phyloP scores from a whole-genome alignment of 2,888 invertebrate species.

The Argynnis bischoffii region DNA sequence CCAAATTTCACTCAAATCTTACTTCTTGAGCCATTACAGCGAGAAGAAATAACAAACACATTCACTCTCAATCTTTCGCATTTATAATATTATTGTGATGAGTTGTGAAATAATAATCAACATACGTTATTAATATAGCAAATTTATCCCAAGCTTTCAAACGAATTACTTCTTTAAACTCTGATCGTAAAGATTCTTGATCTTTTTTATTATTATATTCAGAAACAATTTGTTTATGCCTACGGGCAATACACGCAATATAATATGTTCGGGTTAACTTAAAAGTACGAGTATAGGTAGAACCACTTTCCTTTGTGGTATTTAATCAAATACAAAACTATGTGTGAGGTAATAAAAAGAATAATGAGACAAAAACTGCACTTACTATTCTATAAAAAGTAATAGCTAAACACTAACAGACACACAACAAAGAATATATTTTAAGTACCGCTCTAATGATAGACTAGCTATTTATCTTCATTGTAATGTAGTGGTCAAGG shows the following conservation, averaged over 20 bases:
- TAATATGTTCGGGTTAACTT: conserved; percentile 49
- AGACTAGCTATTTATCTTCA: conserved; percentile 18
- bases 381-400: conserved; percentile 17
- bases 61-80: too few relatives aligned
- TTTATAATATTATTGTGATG: too few relatives aligned
- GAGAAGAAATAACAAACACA: too few relatives aligned
- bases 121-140: not conserved
- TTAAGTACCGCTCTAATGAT: conserved; percentile 29
- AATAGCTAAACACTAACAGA: conserved; percentile 26
- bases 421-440: conserved; percentile 33
- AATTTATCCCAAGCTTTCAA: not conserved
- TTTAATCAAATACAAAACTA: conserved; percentile 40
- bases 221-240: conserved; percentile 39
- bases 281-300: conserved; percentile 37
- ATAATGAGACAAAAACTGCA: conserved; percentile 22
- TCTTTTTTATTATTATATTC: not conserved
- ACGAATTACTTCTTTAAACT: not conserved
- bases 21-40: too few relatives aligned
- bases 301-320: conserved; percentile 48
- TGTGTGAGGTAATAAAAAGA: conserved; percentile 29
- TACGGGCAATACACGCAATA: conserved; percentile 52
- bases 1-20: too few relatives aligned
- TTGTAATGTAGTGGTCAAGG: conserved; percentile 4
- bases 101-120: too few relatives aligned
- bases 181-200: conserved; percentile 1